Percentiles rank a stretch among this genome's conserved stretches.
Evolutionary conservation across 2,797 vertebrate genomes (phyloP).

Genomic region (Manis crassicaudata): DNA sequence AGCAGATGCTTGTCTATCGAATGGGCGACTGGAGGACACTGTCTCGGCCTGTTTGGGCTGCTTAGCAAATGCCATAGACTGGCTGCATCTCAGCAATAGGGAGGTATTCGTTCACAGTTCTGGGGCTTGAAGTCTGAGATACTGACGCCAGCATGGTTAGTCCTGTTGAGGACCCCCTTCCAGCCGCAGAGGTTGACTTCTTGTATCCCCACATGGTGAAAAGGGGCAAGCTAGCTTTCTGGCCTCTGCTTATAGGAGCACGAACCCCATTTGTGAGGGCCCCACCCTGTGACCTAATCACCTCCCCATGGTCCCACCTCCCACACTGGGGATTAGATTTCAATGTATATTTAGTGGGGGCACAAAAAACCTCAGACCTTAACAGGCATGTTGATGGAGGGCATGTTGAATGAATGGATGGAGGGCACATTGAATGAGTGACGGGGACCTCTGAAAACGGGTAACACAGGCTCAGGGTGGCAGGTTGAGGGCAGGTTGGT

Average conservation of each 20-base stretch:
- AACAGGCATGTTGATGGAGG: background rate
- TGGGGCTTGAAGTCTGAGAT: background rate
- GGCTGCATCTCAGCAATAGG: background rate
- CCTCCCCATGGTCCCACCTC: background rate
- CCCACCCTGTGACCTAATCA: background rate
- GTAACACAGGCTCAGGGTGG: background rate
- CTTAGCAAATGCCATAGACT: accelerated
- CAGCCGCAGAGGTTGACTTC: background rate
- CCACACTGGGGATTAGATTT: background rate
- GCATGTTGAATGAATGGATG: background rate
- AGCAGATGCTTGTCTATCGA: accelerated
- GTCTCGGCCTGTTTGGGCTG: background rate
- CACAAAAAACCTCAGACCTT: background rate
- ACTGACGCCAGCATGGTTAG: accelerated
- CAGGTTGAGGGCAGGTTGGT: background rate
- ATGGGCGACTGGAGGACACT: background rate
- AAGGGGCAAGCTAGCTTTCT: background rate
- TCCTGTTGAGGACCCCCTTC: background rate
- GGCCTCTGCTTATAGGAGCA: background rate
- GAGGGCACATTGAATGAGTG: background rate
- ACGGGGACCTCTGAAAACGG: no score
- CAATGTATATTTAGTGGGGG: accelerated
- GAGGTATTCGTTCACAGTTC: accelerated
- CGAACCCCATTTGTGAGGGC: background rate
- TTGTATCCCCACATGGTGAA: accelerated